Evolutionary conservation across 2,113 vertebrate genomes (phyloP).

Genomic region (Merops nubicus): DNA sequence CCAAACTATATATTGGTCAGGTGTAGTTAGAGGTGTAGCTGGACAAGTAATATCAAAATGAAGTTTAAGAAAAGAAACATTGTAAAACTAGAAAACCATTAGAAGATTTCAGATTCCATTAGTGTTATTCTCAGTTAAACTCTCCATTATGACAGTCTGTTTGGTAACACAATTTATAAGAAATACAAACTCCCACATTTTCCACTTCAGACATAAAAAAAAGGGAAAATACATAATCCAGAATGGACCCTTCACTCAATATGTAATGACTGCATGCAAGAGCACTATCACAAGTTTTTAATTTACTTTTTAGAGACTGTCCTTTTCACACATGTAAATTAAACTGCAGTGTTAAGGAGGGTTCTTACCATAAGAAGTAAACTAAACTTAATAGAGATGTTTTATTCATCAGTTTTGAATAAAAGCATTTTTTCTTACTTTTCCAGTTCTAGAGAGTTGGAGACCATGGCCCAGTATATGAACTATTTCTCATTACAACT

Average conservation of each 20-base stretch:
- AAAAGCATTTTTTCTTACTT: background rate
- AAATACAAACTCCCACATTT: background rate
- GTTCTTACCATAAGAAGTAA: background rate
- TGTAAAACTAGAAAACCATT: background rate
- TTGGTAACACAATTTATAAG: background rate
- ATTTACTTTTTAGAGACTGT: background rate
- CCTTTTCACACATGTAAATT: background rate
- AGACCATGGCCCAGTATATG: background rate
- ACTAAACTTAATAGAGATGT: background rate
- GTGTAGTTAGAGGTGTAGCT: background rate
- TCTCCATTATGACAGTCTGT: background rate
- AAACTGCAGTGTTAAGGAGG: background rate
- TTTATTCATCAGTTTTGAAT: background rate
- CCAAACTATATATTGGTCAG: background rate
- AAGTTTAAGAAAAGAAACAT: background rate
- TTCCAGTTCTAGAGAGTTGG: background rate
- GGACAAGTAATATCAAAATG: background rate
- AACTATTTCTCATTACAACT: background rate
- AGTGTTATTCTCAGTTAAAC: background rate
- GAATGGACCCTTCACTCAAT: background rate
- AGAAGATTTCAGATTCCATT: background rate
- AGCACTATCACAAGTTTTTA: background rate
- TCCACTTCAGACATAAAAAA: background rate
- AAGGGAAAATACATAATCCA: background rate
- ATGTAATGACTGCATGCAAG: background rate